Evolutionary conservation across 1,140 invertebrate genomes (phyloP), one percentile per base, ranked within the genome.

Genomic region (Helicoverpa armigera): DNA sequence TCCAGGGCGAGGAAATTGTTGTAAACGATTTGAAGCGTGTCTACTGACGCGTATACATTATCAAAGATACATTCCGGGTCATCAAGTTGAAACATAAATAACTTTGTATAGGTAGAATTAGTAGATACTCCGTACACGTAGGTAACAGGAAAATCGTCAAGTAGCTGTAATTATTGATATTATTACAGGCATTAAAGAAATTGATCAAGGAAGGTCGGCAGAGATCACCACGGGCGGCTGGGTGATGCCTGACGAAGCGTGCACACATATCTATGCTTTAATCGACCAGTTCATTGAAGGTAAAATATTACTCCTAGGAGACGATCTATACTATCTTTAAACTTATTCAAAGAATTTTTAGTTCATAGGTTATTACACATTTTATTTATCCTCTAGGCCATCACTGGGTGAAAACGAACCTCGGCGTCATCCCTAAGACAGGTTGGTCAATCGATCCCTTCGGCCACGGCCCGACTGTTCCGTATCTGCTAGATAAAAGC

Each of bases 191-290:
- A 0, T 94, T 98, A 1, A 97, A 97, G 86, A 96, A 96, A 72
- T 94, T 99, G 58, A 95, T 99, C 3, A 96, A 97, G 70, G 97
- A 98, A 43, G 98, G 98, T n/a, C 96, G 98, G 60, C 95, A 16
- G 99, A 99, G 94, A 98, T 99, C 84, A 98, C 98, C 0, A 99
- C 98, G 0, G 99, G 99, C 3, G 99, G 99, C 35, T 99, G 99
- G 99, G 98, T 99, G 0, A 99, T 99, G 99, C 98, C 98, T 0
- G 99, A 99, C 88, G 99, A 99, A 95, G 99, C 99, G 0, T 98
- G 98, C 79, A 97, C 98, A 0, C 98, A 99, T 91, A 96, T 99
- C 70, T 99, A 98, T 89, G 97, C 98, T 18, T 98, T 99, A 96
- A 94, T 99, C 48, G 98, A 99, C 97, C 99, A 99, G 92, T 96